These are phyloP conservation scores for Acipenser ruthenus DNA, from an alignment of 2,797 vertebrate genomes.

Conservation along the genomic window DNA sequence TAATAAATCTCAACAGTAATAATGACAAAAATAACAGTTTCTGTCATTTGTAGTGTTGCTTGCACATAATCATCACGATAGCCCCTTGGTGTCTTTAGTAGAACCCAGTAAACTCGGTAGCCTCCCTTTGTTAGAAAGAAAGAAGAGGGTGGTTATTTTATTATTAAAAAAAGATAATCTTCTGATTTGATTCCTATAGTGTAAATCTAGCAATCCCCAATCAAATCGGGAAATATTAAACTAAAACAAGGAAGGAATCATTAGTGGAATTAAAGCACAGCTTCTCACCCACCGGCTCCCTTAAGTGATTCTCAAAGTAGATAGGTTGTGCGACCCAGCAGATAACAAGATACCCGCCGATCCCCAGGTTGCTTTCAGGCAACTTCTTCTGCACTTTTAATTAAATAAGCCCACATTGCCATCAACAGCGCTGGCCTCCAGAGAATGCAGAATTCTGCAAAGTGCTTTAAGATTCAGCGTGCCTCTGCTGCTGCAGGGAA, in stretches of 20 bases:
- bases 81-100: no score
- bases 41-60: no score
- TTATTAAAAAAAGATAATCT: background rate
- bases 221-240: background rate
- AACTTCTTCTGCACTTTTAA: constrained; percentile 40
- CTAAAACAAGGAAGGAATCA: background rate
- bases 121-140: background rate
- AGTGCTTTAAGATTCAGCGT: constrained; percentile 25
- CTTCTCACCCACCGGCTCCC: background rate
- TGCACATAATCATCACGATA: no score
- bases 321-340: constrained; percentile 36
- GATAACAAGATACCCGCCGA: constrained; percentile 38
- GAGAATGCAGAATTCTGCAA: constrained; percentile 36
- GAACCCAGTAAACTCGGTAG: no score
- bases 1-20: no score
- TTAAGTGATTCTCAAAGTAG: constrained; percentile 27
- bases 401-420: constrained; percentile 42
- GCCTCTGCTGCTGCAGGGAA: constrained; percentile 22
- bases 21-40: no score
- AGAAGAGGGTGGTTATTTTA: background rate
- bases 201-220: background rate
- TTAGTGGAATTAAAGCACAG: background rate
- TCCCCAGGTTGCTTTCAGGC: constrained; percentile 31
- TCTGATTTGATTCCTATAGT: background rate
- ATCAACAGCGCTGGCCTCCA: constrained; percentile 24